Base-by-base conservation (phyloP, 2,797 vertebrate species). In the Phoxinus dragarum region DNA sequence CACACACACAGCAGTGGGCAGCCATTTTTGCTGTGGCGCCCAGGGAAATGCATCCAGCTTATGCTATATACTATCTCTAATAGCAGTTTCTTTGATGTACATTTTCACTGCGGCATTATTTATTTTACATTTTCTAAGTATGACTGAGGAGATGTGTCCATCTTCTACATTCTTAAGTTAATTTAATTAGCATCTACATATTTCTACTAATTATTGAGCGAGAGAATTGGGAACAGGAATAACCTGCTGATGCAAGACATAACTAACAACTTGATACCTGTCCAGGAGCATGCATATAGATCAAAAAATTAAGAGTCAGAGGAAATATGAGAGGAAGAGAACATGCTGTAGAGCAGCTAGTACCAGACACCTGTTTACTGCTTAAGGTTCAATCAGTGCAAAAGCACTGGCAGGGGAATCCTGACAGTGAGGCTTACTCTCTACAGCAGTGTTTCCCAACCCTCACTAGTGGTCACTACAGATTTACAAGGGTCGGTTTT, bases 301-400 rank as follows among this genome's bases (percentile, higher is more conserved):
- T 54, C 10, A 31, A 31, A 73, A 84, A 81, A 82, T 67, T 36
- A 66, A 72, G 64, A 23, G 76, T 72, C 75, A 83, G 54, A 64
- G 56, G 89, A 88, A 89, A 89, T 83, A 75, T 11, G 85, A 88
- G 78, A 89, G 19, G 47, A 59, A 77, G 42, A 75, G 19, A 75
- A 86, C 56, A 74, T 34, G n/a, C 69, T 40, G 34, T 79, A 34
- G 69, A 49, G 81, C 52, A 86, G 77, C 16, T 4, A 44, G n/a
- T 49, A 73, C 83, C 78, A 77, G 27, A 80, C 85, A 85, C 79
- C 80, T 86, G 85, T 87, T 87, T 61, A 31, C 77, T 21, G 4
- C 80, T 81, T 36, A 38, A 56, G 72, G 34, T 76, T 84, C 21
- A 42, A 7, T 74, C 56, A 23, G 80, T 34, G 4, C 42, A 75